These are phyloP conservation scores for Cydia strobilella DNA, from an alignment of 1,140 invertebrate genomes.

Conservation along the genomic window DNA sequence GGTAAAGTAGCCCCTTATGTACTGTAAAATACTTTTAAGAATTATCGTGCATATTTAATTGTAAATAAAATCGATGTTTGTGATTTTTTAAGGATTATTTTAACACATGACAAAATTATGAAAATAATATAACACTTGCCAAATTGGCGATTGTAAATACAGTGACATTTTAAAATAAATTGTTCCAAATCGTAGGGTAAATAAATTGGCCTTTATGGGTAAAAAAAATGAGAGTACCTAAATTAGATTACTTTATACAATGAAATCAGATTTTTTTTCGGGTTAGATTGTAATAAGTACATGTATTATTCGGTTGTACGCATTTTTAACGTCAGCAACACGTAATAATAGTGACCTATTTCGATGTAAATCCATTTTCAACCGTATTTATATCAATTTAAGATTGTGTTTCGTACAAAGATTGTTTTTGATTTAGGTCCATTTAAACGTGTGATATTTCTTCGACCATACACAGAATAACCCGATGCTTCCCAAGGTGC, in stretches of 20 bases:
- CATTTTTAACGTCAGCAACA: neutral
- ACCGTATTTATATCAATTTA: neutral
- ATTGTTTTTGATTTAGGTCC: neutral
- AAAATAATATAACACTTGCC: conserved; percentile 1
- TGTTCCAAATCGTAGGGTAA: neutral
- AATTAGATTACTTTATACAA: too few species aligned
- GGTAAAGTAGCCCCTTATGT: too few species aligned
- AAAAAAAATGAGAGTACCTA: too few species aligned
- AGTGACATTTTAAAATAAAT: neutral
- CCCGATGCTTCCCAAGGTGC: conserved; percentile 62
- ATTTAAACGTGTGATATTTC: conserved; percentile 9
- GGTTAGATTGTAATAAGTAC: too few species aligned
- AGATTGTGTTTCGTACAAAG: neutral
- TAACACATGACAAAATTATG: conserved; percentile 18
- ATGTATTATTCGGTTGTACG: neutral
- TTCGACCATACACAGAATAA: conserved; percentile 45
- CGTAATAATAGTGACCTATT: neutral
- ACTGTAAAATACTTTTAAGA: conserved; percentile 6
- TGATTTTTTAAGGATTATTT: conserved; percentile 2
- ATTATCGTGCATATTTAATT: neutral
- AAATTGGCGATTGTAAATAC: neutral
- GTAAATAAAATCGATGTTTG: conserved; percentile 28
- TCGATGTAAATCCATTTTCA: neutral
- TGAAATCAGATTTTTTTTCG: too few species aligned
- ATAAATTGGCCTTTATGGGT: neutral